Conservation (phyloP, 2,888 invertebrate genomes). For the Dicranocentrus wangi region DNA sequence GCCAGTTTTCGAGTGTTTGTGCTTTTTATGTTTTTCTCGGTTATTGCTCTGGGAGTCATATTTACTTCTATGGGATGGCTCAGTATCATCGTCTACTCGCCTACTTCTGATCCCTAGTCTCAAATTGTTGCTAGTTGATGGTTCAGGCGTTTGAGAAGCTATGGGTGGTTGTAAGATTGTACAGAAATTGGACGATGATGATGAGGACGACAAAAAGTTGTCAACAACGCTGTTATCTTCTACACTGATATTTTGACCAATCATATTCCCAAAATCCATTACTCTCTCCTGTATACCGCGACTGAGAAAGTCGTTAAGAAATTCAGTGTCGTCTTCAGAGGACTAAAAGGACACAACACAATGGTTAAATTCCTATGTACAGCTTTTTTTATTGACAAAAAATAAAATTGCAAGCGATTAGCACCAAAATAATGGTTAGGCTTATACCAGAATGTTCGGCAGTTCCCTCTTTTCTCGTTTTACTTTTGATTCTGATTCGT, state of each 20-base stretch:
- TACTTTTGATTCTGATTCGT: conserved; percentile 47
- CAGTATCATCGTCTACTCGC: neutral
- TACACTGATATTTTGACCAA: too few relatives aligned
- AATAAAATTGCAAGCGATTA: too few relatives aligned
- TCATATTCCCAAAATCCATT: too few relatives aligned
- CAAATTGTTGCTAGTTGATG: neutral
- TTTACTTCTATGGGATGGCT: neutral
- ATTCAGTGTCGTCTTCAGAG: conserved; percentile 30
- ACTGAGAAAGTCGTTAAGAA: too few relatives aligned
- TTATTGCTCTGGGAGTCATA: neutral
- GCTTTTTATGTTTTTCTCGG: conserved; percentile 8
- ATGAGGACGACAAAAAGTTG: conserved; percentile 4
- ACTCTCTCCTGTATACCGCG: too few relatives aligned
- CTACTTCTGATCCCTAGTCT: too few relatives aligned
- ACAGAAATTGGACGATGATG: conserved; percentile 28
- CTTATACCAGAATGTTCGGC: conserved; percentile 23
- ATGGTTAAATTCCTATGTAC: conserved; percentile 4
- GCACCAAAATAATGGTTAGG: too few relatives aligned
- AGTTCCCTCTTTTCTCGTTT: conserved; percentile 35
- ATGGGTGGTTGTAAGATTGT: conserved; percentile 7
- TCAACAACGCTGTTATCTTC: too few relatives aligned
- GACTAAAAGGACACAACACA: neutral
- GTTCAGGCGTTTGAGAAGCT: neutral
- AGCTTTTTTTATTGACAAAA: too few relatives aligned
- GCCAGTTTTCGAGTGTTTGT: conserved; percentile 17